A percentile compares a stretch with the other conserved stretches of the same genome.
These are phyloP conservation scores for Patella pellucida DNA, from an alignment of 2,888 invertebrate species.

Conservation along the genomic window DNA sequence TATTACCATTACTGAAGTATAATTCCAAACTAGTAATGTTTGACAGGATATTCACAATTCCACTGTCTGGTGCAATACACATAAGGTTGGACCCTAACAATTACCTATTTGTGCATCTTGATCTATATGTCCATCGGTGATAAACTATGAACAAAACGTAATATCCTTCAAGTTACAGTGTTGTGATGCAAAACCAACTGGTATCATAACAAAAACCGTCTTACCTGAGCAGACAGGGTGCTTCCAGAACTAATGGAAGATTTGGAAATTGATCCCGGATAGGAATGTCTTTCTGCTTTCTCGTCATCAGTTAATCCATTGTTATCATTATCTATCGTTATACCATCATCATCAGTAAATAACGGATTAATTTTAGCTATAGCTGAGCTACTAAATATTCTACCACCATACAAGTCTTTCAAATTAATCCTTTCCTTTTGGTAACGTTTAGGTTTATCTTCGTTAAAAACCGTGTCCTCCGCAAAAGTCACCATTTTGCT, in stretches of 20 bases:
- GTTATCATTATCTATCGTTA: slow-evolving; percentile 20
- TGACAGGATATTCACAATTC: too few species aligned
- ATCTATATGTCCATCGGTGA: too few species aligned
- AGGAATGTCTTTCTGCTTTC: slow-evolving; percentile 33
- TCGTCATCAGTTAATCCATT: slow-evolving; percentile 46
- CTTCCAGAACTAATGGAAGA: background rate
- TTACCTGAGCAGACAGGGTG: slow-evolving; percentile 16
- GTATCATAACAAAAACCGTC: slow-evolving; percentile 13
- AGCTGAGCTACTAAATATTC: slow-evolving; percentile 39
- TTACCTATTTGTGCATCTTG: too few species aligned
- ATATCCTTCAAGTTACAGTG: too few species aligned
- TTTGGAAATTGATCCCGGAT: background rate
- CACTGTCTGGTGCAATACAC: too few species aligned
- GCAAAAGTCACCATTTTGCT: slow-evolving; percentile 53
- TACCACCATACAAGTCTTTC: slow-evolving; percentile 43
- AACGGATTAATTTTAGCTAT: slow-evolving; percentile 48
- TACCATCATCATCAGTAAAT: slow-evolving; percentile 38
- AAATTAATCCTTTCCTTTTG: slow-evolving; percentile 47
- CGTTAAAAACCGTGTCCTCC: slow-evolving; percentile 55
- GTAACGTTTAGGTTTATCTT: slow-evolving; percentile 49
- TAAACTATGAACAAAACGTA: too few species aligned
- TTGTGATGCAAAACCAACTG: slow-evolving; percentile 20
- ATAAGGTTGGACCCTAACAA: too few species aligned
- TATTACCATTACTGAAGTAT: too few species aligned
- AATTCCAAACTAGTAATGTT: too few species aligned